Evolutionary conservation across 2,888 invertebrate species (phyloP).

Genomic region (Limnephilus auricula): DNA sequence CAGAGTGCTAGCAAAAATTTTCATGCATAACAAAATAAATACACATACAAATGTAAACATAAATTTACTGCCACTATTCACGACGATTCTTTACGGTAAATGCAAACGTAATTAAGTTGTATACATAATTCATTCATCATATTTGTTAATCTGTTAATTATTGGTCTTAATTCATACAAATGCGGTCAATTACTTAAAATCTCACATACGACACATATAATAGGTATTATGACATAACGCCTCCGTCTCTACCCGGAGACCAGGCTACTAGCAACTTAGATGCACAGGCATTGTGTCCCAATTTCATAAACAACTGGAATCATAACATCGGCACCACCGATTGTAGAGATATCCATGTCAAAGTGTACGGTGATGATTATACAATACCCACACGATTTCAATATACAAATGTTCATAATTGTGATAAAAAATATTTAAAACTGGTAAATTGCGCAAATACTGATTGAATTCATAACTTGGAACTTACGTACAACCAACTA

Average conservation of each 20-base stretch:
- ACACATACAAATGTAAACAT: not conserved
- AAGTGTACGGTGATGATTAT: not conserved
- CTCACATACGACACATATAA: not conserved
- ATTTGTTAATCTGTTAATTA: not conserved
- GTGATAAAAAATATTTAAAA: not conserved
- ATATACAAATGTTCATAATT: not conserved
- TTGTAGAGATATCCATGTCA: not conserved
- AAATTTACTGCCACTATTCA: not conserved
- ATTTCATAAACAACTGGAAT: not conserved
- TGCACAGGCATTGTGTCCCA: not conserved
- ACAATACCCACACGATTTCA: not conserved
- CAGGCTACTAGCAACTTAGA: not conserved
- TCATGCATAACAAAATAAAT: not conserved
- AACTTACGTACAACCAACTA: not conserved
- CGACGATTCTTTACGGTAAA: not conserved
- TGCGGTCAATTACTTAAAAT: slow-evolving; percentile 2
- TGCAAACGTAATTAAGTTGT: not conserved
- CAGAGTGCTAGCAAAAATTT: not conserved
- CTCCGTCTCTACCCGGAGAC: not conserved
- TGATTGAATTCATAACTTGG: not conserved
- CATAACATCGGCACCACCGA: not conserved
- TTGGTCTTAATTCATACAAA: not conserved
- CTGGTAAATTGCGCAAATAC: slow-evolving; percentile 12
- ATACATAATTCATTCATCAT: not conserved
- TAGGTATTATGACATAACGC: not conserved